Conservation (phyloP, 1,140 invertebrate species). For the Psilanteris sp. region DNA sequence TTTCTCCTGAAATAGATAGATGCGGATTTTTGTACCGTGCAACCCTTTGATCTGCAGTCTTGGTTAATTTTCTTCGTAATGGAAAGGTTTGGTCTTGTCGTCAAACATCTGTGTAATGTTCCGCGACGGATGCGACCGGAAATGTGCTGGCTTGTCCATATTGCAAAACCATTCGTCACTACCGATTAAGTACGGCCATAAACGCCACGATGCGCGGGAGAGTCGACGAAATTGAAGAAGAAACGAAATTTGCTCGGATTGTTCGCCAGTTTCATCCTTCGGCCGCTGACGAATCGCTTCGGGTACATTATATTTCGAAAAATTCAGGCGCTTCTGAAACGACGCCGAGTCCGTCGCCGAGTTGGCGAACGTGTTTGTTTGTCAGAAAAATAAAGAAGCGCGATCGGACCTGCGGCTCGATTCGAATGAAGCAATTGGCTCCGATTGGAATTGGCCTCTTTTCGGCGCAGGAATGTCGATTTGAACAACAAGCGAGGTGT, state of each 20-base stretch:
- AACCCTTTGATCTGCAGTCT: slow-evolving; percentile 53
- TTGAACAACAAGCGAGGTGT: slow-evolving; percentile 7
- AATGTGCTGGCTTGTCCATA: slow-evolving; percentile 60
- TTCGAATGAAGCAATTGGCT: no score
- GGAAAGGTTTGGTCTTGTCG: slow-evolving; percentile 62
- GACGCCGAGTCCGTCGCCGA: no score
- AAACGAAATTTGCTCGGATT: slow-evolving; percentile 26
- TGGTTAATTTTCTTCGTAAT: slow-evolving; percentile 62
- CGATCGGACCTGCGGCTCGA: no score
- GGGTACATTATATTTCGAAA: no score
- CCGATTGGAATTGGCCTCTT: not conserved
- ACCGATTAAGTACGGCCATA: slow-evolving; percentile 70
- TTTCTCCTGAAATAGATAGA: slow-evolving; percentile 43
- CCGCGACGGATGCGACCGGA: slow-evolving; percentile 64
- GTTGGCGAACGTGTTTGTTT: no score
- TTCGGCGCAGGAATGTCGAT: slow-evolving; percentile 11
- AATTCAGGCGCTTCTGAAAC: no score
- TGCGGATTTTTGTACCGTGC: slow-evolving; percentile 11
- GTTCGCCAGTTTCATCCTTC: slow-evolving; percentile 63
- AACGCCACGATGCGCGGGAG: slow-evolving; percentile 57
- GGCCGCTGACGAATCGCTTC: no score
- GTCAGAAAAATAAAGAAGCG: no score
- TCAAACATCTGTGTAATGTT: slow-evolving; percentile 61
- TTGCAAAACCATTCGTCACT: slow-evolving; percentile 69
- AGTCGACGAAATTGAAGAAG: slow-evolving; percentile 54